Percentiles rank a stretch among this genome's conserved stretches.
Conservation (phyloP, 2,113 vertebrate species). For the Leucoraja erinaceus region DNA sequence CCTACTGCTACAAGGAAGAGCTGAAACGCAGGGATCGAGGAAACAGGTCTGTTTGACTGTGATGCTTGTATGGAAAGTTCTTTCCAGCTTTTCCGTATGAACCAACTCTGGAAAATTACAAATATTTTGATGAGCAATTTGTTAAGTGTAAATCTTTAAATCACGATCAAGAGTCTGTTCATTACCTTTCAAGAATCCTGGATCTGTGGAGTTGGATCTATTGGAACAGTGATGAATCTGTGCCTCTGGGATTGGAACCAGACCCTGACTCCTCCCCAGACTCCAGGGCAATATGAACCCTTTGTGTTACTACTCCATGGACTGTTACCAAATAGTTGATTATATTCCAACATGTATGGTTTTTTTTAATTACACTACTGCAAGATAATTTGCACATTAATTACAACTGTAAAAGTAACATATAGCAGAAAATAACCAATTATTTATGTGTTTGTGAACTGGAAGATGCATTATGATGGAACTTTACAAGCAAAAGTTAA, state of each 20-base stretch:
- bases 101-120: background rate
- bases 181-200: background rate
- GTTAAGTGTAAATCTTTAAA: constrained; percentile 16
- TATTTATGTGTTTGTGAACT: constrained; percentile 64
- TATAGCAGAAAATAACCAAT: constrained; percentile 60
- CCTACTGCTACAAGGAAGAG: constrained; percentile 96
- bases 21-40: constrained; percentile 80
- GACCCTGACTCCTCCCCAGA: constrained; percentile 50
- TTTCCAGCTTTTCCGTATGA: constrained; percentile 10
- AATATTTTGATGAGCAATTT: constrained; percentile 36
- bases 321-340: constrained; percentile 60
- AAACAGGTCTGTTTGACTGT: constrained; percentile 49
- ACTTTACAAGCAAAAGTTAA: constrained; percentile 67
- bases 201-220: background rate
- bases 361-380: constrained; percentile 64
- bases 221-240: background rate
- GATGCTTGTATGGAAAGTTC: background rate
- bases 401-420: constrained; percentile 60
- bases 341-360: constrained; percentile 58
- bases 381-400: constrained; percentile 68
- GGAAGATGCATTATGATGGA: constrained; percentile 58
- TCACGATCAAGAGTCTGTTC: background rate
- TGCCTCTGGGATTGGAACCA: background rate
- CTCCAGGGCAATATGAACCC: constrained; percentile 54
- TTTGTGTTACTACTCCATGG: constrained; percentile 54